Percentiles rank a stretch among this genome's conserved stretches.
phyloP scores from a whole-genome alignment of 2,888 invertebrate genomes.

The Frankliniella intonsa region DNA sequence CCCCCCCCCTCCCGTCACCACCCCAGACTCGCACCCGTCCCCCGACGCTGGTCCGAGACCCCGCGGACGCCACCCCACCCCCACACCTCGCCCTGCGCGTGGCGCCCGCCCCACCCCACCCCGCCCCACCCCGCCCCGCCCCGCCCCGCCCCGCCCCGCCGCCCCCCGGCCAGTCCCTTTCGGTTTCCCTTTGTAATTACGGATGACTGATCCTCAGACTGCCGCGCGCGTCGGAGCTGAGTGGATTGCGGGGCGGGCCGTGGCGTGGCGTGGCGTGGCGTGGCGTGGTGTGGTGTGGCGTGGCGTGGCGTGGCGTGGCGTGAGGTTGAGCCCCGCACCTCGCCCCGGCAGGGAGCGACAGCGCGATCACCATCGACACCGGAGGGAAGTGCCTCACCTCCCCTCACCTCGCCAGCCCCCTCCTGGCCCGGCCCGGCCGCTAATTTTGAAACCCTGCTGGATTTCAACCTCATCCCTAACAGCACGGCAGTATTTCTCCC shows the following conservation, averaged over 20 bases:
- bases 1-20: no score
- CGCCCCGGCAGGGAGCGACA: neutral
- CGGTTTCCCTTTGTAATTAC: conserved; percentile 5
- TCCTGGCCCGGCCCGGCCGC: no score
- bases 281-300: neutral
- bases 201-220: neutral
- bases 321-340: neutral
- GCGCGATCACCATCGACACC: no score
- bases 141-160: neutral
- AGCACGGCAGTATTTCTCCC: no score
- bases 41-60: neutral
- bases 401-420: no score
- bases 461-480: no score
- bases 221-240: neutral
- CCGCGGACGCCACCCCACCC: neutral
- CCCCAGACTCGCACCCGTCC: no score
- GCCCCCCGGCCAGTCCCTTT: neutral
- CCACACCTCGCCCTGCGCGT: neutral
- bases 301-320: neutral
- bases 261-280: neutral
- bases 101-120: neutral
- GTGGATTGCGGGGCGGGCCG: neutral
- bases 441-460: no score
- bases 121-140: neutral
- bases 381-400: no score